Base-by-base conservation (phyloP, 2,888 invertebrate species). In the Argyresthia albistria region DNA sequence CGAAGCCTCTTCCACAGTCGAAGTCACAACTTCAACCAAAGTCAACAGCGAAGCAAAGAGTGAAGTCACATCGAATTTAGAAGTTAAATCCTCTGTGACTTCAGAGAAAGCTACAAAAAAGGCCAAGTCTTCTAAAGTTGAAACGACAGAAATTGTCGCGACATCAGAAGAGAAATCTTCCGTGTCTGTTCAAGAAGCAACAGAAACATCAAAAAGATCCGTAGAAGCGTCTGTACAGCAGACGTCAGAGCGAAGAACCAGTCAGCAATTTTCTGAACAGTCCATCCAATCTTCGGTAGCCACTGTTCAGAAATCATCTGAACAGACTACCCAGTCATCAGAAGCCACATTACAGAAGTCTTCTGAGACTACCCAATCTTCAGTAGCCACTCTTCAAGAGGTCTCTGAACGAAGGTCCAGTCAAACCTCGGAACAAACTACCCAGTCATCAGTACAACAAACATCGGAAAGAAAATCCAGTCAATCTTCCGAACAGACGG, bases 31-130 rank as follows among this genome's bases (percentile, higher is more conserved):
- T 10, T 35, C 48, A 61, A 65, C 67, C 25, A 56, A 62, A 55
- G 63, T 62, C 53, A 66, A 63, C 25, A 50, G 50, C 59, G 63
- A 63, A 52, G 61, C 61, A 55, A 73, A 64, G 56, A 73, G 69
- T 57, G 72, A 76, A 66, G 68, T 76, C 63, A 70, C 67, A 61
- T 64, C 73, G 60, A 73, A 64, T 72, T 73, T 74, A 69, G 74
- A 73, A 65, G 64, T 64, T 66, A 78, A 77, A 73, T 77, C 77
- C 51, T 70, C 70, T 60, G 73, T 73, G 62, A 74, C 69, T 63
- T 67, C 55, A 53, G 76, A 72, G 55, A 57, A 54, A 54, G 66
- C 64, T 52, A 57, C 8, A 51, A 60, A n/a, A 53, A 16, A 15
- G 48, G 63, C 64, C 52, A 57, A 52, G 54, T 25, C 25, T 25